Percentiles rank a stretch among this genome's conserved stretches.
Evolutionary conservation across 2,888 invertebrate genomes (phyloP).

Genomic region (Capitulum mitella): DNA sequence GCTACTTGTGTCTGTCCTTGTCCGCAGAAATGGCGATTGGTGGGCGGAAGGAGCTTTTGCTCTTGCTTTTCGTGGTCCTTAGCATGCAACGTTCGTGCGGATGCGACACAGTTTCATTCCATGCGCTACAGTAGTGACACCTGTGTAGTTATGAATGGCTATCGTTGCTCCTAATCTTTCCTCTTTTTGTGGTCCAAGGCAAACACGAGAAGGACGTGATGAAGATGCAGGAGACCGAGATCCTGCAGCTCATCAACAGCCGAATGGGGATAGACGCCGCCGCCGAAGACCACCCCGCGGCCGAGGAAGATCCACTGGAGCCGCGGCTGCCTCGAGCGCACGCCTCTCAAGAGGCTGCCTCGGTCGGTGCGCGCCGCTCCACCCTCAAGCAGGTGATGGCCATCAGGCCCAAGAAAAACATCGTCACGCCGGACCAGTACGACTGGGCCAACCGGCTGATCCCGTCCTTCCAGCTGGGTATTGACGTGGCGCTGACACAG

Average conservation of each 20-base stretch:
- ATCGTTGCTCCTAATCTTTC: too few species aligned
- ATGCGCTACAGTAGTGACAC: too few species aligned
- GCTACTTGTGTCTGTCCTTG: too few species aligned
- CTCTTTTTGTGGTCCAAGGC: too few species aligned
- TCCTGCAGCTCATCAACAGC: background rate
- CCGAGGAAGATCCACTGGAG: background rate
- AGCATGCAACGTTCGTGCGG: too few species aligned
- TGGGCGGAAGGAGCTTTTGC: too few species aligned
- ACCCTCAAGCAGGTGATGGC: background rate
- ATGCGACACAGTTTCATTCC: too few species aligned
- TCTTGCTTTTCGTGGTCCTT: too few species aligned
- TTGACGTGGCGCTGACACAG: background rate
- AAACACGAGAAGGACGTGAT: background rate
- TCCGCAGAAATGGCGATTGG: too few species aligned
- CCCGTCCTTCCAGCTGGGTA: slow-evolving; percentile 2
- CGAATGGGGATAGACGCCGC: background rate
- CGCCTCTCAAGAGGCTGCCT: too few species aligned
- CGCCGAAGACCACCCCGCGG: background rate
- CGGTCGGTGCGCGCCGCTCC: background rate
- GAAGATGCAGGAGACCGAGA: background rate
- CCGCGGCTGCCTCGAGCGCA: background rate
- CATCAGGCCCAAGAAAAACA: background rate
- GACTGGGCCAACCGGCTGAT: slow-evolving; percentile 13
- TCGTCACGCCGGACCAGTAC: slow-evolving; percentile 5
- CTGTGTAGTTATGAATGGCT: too few species aligned